phyloP scores from a whole-genome alignment of 2,888 invertebrate species.

The Pteria penguin region DNA sequence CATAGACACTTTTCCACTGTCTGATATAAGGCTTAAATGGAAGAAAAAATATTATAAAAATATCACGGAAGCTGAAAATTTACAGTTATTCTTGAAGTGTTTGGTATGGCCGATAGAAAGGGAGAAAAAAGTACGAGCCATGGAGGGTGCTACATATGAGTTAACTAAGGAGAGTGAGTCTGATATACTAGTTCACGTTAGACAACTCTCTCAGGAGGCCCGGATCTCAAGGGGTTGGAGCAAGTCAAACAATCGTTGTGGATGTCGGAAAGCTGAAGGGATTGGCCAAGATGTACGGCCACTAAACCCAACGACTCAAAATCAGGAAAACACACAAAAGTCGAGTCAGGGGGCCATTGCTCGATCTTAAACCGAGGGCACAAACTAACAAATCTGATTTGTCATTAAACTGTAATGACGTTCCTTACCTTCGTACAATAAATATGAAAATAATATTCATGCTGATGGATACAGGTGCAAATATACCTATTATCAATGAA shows the following conservation, averaged over 20 bases:
- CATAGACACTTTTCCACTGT: too few relatives aligned
- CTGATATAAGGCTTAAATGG: too few relatives aligned
- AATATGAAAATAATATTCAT: neutral
- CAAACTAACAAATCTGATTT: too few relatives aligned
- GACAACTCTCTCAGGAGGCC: too few relatives aligned
- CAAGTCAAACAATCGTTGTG: neutral
- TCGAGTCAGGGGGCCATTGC: neutral
- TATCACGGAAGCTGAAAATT: too few relatives aligned
- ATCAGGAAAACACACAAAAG: neutral
- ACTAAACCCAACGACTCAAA: neutral
- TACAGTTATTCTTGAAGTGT: too few relatives aligned
- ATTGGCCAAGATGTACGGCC: neutral
- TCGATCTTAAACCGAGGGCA: neutral
- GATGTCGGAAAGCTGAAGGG: neutral
- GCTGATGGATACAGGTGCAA: neutral
- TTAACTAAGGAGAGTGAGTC: too few relatives aligned
- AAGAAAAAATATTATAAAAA: too few relatives aligned
- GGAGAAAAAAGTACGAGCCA: too few relatives aligned
- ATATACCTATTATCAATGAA: neutral
- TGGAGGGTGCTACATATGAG: too few relatives aligned
- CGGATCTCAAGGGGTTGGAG: neutral
- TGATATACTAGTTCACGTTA: too few relatives aligned
- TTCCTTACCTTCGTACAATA: neutral
- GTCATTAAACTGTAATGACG: neutral
- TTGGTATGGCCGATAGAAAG: too few relatives aligned